A percentile compares a stretch with the other conserved stretches of the same genome.
phyloP scores from a whole-genome alignment of 1,140 invertebrate species.

The Colletes gigas region DNA sequence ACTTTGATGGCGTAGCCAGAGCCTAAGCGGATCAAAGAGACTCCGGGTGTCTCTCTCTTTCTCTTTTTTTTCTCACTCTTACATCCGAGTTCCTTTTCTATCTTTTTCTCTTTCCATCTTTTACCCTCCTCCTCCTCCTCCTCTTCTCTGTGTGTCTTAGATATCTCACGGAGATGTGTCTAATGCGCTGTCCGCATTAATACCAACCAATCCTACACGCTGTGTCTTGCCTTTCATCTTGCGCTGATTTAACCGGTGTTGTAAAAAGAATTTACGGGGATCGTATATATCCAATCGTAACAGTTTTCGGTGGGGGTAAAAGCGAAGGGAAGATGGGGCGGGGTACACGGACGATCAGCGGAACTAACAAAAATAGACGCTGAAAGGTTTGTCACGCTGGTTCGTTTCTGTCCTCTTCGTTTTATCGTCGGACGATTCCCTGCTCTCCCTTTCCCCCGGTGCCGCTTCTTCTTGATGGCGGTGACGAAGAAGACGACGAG shows the following conservation, averaged over 20 bases:
- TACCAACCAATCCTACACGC: conserved; percentile 54
- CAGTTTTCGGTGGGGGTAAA: background rate
- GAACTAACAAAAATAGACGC: conserved; percentile 65
- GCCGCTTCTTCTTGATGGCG: conserved; percentile 35
- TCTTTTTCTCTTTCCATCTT: background rate
- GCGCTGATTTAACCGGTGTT: conserved; percentile 61
- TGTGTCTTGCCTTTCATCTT: conserved; percentile 62
- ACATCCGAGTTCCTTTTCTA: background rate
- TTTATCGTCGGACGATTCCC: conserved; percentile 44
- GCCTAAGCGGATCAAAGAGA: conserved; percentile 68
- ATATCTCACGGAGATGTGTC: conserved; percentile 53
- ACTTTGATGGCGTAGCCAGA: conserved; percentile 60
- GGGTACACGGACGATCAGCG: conserved; percentile 27
- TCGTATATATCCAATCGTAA: conserved; percentile 51
- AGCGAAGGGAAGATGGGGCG: background rate
- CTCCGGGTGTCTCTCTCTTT: conserved; percentile 1
- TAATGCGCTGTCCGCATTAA: conserved; percentile 63
- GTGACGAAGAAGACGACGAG: conserved; percentile 25
- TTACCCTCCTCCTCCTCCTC: conserved; percentile 1
- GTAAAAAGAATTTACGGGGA: conserved; percentile 65
- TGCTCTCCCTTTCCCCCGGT: conserved; percentile 17
- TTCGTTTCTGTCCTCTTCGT: conserved; percentile 16
- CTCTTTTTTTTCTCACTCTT: background rate
- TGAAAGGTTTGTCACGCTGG: conserved; percentile 42
- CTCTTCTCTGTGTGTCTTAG: conserved; percentile 21